A percentile compares a stretch with the other conserved stretches of the same genome.
phyloP scores from a whole-genome alignment of 2,113 vertebrate genomes.

The Forbesichthys agassizii region DNA sequence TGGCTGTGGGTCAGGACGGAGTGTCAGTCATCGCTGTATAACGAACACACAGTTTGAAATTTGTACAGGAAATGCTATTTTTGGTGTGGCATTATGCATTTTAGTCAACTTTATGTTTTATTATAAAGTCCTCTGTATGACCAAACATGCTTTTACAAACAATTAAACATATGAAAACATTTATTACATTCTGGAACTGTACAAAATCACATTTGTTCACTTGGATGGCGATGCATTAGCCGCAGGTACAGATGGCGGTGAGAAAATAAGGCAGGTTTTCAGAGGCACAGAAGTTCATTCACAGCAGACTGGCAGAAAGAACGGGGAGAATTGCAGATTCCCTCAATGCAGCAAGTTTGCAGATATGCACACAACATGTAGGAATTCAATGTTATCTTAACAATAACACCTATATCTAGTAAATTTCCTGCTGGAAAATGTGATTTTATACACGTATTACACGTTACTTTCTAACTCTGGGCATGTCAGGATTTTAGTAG shows the following conservation, averaged over 20 bases:
- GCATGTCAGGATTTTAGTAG: too few species aligned
- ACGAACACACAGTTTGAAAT: constrained; percentile 34
- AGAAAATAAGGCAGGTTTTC: constrained; percentile 56
- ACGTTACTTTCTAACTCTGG: too few species aligned
- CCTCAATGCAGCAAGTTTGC: constrained; percentile 24
- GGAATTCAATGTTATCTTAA: not conserved
- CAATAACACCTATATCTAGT: constrained; percentile 1
- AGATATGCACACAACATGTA: constrained; percentile 13
- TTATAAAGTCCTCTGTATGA: constrained; percentile 5
- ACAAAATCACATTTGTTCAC: constrained; percentile 73
- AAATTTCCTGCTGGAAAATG: constrained; percentile 16
- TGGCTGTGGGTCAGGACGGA: constrained; percentile 35
- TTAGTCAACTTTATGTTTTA: constrained; percentile 52
- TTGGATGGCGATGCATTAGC: constrained; percentile 48
- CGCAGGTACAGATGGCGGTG: constrained; percentile 41
- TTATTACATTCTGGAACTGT: constrained; percentile 74
- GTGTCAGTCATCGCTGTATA: constrained; percentile 41
- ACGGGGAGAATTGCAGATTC: constrained; percentile 7
- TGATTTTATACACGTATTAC: too few species aligned
- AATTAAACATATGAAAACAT: constrained; percentile 65
- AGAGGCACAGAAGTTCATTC: constrained; percentile 42
- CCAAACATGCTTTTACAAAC: not conserved
- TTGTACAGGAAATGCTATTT: constrained; percentile 51
- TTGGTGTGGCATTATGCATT: constrained; percentile 59
- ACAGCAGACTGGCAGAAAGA: constrained; percentile 32